Base-by-base conservation (phyloP, 2,113 vertebrate species). In the Gavia stellata region DNA sequence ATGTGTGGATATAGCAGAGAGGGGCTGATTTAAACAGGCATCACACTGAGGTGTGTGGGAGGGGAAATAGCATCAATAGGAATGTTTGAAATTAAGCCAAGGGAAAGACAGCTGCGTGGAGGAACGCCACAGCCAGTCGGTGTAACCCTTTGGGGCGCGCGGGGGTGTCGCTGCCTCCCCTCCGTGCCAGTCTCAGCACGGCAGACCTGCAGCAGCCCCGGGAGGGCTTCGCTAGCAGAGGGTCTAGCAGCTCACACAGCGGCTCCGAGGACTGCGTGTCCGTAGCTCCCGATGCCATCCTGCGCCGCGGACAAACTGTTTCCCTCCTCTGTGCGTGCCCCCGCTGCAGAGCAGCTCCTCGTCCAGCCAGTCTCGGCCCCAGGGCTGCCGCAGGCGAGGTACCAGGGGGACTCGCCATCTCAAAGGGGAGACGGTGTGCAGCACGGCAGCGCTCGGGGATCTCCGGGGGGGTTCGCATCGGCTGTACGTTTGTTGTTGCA, bases 31-130 rank as follows among this genome's bases (percentile, higher is more conserved):
- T 10, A 3, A 34, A 31, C 81, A 83, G 88, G 79, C 92, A 70
- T 63, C 85, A 15, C 84, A 14, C 77, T 29, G 86, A 93, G 96
- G 95, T 94, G 94, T 86, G 95, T 96, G 95, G 96, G 96, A 96
- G 96, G 90, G 81, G 92, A 97, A 96, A 95, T 83, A 96, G 85
- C 93, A 95, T 67, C 36, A 90, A 62, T 9, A 94, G 96, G 96
- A 97, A 95, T 97, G 95, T 71, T 86, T 96, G 96, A 96, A 83
- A 92, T 44, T 11, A 83, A 86, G 94, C 96, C 96, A 96, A 92
- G 88, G 85, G 88, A 47, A 81, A 90, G 93, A 62, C 85, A 96
- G 96, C 96, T 96, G 96, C 88, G 1, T 3, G 90, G 84, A 79
- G 71, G 82, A 92, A 21, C 95, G 74, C n/a, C 36, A 0, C 52